phyloP scores from a whole-genome alignment of 1,140 invertebrate species.

The Sitodiplosis mosellana region DNA sequence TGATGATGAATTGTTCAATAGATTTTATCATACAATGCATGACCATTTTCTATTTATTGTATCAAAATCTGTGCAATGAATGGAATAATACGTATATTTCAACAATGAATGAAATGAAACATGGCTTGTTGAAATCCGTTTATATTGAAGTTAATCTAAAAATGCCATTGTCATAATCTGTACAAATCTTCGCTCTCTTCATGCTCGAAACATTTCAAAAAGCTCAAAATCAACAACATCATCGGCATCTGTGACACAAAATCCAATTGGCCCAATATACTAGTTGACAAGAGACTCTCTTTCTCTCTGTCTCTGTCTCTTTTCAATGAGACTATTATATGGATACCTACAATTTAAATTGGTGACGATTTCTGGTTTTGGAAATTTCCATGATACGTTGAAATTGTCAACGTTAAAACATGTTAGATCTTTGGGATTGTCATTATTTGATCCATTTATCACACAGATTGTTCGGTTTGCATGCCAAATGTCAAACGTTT shows the following conservation, averaged over 20 bases:
- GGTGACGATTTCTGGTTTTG: constrained; percentile 33
- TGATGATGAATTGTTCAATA: too few species aligned
- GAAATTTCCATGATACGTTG: constrained; percentile 32
- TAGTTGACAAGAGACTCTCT: not conserved
- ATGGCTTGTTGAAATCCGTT: too few species aligned
- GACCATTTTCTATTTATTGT: too few species aligned
- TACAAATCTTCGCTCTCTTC: not conserved
- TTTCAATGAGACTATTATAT: too few species aligned
- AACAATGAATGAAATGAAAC: too few species aligned
- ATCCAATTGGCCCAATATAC: not conserved
- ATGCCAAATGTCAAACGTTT: constrained; percentile 25
- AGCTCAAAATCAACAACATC: not conserved
- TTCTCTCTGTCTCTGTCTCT: not conserved
- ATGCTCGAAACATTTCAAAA: not conserved
- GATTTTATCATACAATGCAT: too few species aligned
- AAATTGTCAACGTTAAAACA: constrained; percentile 43
- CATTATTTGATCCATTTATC: constrained; percentile 32
- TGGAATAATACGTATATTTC: too few species aligned
- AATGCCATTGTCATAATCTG: not conserved
- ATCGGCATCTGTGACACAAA: too few species aligned
- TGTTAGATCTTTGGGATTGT: constrained; percentile 29
- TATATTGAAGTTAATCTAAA: too few species aligned
- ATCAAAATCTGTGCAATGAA: too few species aligned
- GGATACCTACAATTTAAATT: constrained; percentile 31
- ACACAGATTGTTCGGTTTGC: constrained; percentile 47